Evolutionary conservation across 2,113 vertebrate genomes (phyloP), one percentile per base, ranked within the genome.

Genomic region (Pseudopipra pipra): DNA sequence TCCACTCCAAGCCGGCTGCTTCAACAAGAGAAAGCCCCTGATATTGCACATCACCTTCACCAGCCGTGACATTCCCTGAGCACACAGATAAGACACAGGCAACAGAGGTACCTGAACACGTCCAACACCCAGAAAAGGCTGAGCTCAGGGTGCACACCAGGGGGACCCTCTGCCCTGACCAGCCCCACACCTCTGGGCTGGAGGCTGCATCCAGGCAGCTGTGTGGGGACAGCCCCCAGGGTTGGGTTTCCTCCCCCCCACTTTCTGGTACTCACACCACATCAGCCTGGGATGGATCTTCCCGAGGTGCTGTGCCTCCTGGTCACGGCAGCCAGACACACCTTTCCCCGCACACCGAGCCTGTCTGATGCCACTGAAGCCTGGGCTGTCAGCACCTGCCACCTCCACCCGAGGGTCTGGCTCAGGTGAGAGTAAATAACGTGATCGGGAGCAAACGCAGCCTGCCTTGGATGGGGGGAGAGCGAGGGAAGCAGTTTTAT

Each of bases 191-290:
- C 67, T 12, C 2, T 0, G 28, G 30, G 33, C 37, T 14, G 37
- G 19, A 33, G n/a, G 46, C 31, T 3, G 6, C 2, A 1, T 7
- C n/a, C 0, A 7, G 35, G 12, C 43, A 49, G 5, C 30, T 2
- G 12, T 2, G 11, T 1, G 3, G 37, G 56, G 13, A 46, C 47
- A 37, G 22, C 52, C 10, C 2, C 1, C 8, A 7, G 27, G 74
- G n/a, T 0, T 0, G 1, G 33, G 17, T 3, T 22, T 51, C 49
- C 24, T 11, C 33, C 41, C 18, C 14, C 3, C 2, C 2, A 1
- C 9, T 8, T 39, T 18, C 20, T 12, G 31, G 8, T 24, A 6
- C 35, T n/a, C 41, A 20, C 62, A 12, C 11, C 12, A 8, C 55
- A 30, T 20, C 73, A 30, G 22, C 61, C 72, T 1, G 1, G 39